Evolutionary conservation across 2,888 invertebrate genomes (phyloP).

Genomic region (Noctua pronuba): DNA sequence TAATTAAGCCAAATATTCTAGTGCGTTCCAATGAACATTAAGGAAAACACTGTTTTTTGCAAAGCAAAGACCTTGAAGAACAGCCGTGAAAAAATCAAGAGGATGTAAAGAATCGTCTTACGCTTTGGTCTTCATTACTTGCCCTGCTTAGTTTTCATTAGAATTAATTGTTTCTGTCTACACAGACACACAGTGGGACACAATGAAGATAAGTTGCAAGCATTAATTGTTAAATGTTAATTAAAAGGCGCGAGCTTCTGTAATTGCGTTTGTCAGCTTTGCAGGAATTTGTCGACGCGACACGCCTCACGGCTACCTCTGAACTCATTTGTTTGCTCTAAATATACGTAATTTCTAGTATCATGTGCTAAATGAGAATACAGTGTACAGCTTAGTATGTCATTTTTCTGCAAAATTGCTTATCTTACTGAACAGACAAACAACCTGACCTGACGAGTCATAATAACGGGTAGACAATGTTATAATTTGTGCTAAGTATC

Average conservation of each 20-base stretch:
- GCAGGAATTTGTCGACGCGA: constrained; percentile 36
- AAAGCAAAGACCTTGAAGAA: not conserved
- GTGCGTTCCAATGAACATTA: not conserved
- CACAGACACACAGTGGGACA: constrained; percentile 36
- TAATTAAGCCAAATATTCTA: not conserved
- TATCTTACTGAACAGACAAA: constrained; percentile 18
- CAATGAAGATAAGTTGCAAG: constrained; percentile 60
- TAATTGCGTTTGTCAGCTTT: constrained; percentile 50
- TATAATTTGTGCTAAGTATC: constrained; percentile 29
- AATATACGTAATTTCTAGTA: constrained; percentile 22
- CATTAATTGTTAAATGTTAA: constrained; percentile 62
- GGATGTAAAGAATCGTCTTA: constrained; percentile 12
- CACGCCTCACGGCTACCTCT: constrained; percentile 25
- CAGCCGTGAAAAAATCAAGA: constrained; percentile 3
- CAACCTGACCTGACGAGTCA: constrained; percentile 18
- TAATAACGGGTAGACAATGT: constrained; percentile 27
- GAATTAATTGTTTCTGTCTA: constrained; percentile 51
- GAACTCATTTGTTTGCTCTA: constrained; percentile 38
- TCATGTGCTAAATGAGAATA: constrained; percentile 33
- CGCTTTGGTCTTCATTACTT: constrained; percentile 30
- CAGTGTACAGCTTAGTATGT: constrained; percentile 30
- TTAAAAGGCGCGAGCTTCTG: constrained; percentile 52
- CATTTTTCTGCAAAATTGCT: constrained; percentile 38
- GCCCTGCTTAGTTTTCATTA: constrained; percentile 54
- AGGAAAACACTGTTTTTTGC: not conserved